Conservation (phyloP, 1,140 invertebrate species). For the Tetragonula clypearis region DNA sequence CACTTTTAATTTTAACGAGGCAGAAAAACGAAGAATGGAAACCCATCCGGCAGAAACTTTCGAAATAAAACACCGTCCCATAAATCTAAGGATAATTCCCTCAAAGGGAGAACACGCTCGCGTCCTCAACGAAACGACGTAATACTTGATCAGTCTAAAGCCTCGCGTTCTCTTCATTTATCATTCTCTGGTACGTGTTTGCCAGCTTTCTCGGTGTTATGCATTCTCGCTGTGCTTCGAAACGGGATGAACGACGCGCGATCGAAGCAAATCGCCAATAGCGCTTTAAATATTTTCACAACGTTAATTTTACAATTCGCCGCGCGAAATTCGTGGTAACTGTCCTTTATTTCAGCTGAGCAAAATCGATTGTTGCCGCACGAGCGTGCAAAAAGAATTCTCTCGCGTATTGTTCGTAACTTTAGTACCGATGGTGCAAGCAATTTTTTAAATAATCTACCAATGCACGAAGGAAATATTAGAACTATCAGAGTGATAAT, state of each 20-base stretch:
- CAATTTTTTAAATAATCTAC: not conserved
- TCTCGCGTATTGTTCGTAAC: not conserved
- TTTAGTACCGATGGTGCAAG: not conserved
- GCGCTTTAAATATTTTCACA: not conserved
- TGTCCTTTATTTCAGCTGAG: accelerated
- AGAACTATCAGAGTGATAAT: no score
- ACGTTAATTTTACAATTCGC: not conserved
- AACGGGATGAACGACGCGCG: not conserved
- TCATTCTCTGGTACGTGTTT: not conserved
- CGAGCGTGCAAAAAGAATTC: not conserved
- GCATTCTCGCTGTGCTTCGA: not conserved
- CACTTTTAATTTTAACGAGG: not conserved
- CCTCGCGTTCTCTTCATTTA: not conserved
- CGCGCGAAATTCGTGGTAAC: not conserved
- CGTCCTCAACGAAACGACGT: not conserved
- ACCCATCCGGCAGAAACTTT: not conserved
- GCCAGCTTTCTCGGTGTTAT: not conserved
- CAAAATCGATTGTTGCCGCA: not conserved
- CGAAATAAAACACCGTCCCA: not conserved
- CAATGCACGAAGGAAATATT: no score
- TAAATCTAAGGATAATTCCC: conserved; percentile 4
- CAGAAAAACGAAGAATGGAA: not conserved
- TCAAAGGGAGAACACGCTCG: not conserved
- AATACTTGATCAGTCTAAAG: conserved; percentile 4
- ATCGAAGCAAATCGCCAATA: not conserved